These are phyloP conservation scores for Brenthis ino DNA, from an alignment of 2,888 invertebrate species.

Conservation along the genomic window DNA sequence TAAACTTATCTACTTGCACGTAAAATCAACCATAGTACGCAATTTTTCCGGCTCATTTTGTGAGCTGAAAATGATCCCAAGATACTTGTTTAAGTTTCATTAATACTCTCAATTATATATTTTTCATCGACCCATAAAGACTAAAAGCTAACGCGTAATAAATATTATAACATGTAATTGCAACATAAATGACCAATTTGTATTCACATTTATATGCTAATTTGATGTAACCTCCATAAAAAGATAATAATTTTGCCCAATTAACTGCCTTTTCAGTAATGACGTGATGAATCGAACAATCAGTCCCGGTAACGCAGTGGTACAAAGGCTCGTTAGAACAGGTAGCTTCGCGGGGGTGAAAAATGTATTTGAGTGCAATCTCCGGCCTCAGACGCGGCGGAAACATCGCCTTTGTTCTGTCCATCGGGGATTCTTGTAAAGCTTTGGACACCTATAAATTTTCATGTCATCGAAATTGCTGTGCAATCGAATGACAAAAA, in stretches of 20 bases:
- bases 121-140: no score
- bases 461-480: constrained; percentile 32
- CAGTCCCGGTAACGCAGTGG: constrained; percentile 21
- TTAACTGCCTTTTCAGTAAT: constrained; percentile 22
- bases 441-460: constrained; percentile 36
- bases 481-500: constrained; percentile 25
- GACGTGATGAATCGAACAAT: constrained; percentile 31
- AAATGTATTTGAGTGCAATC: constrained; percentile 62
- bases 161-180: no score
- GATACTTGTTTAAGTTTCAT: no score
- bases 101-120: no score
- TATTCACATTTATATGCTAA: no score
- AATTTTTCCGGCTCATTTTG: no score
- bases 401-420: constrained; percentile 47
- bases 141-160: no score
- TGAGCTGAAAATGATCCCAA: no score
- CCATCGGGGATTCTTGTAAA: constrained; percentile 22
- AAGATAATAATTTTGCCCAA: constrained; percentile 4
- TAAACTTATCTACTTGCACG: no score
- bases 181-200: no score
- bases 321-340: constrained; percentile 29
- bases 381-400: constrained; percentile 48
- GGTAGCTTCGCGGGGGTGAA: constrained; percentile 35
- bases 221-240: no score
- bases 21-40: no score